Conservation (phyloP, 2,113 vertebrate genomes). For the Cichladusa arquata region DNA sequence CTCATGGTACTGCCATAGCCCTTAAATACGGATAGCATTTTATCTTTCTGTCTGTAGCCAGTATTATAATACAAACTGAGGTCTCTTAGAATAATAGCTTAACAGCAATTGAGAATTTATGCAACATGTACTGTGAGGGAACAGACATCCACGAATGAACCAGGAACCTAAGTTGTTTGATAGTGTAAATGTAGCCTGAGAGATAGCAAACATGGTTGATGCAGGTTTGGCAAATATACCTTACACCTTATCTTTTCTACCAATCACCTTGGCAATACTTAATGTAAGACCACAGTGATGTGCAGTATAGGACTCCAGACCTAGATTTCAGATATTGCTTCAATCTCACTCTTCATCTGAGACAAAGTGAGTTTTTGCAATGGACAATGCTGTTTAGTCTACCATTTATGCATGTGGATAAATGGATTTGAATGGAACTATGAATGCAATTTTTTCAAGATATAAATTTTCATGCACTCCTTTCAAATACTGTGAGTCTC, state of each 20-base stretch:
- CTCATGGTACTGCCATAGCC: neutral
- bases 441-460: neutral
- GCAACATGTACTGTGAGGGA: neutral
- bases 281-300: neutral
- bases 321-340: neutral
- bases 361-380: neutral
- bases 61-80: neutral
- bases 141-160: neutral
- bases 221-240: neutral
- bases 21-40: neutral
- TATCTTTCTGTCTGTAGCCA: neutral
- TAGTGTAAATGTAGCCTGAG: neutral
- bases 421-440: neutral
- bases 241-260: neutral
- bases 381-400: neutral
- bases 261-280: neutral
- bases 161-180: neutral
- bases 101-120: neutral
- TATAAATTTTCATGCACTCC: neutral
- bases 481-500: neutral
- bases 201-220: neutral
- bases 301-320: neutral
- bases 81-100: neutral
- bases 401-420: neutral
- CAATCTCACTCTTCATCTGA: neutral